Conservation (phyloP, 2,113 vertebrate genomes). For the Colaptes auratus region DNA sequence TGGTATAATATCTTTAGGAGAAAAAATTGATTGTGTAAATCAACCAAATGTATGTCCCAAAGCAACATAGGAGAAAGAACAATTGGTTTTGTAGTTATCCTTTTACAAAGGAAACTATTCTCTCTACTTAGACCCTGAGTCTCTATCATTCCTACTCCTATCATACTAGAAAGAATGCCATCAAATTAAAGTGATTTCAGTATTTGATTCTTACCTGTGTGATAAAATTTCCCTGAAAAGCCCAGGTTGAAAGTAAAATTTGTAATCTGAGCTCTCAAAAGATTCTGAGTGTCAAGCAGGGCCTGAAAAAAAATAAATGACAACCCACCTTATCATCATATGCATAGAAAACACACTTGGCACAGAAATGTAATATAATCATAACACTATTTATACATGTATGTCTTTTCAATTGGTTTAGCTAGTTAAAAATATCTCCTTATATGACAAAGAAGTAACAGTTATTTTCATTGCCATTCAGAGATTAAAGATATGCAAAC, state of each 20-base stretch:
- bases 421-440: background rate
- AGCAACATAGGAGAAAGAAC: background rate
- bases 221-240: constrained; percentile 88
- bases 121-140: background rate
- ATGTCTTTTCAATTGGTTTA: background rate
- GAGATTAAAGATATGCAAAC: background rate
- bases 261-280: constrained; percentile 81
- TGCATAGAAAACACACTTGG: background rate
- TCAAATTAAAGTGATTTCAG: background rate
- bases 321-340: background rate
- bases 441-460: background rate
- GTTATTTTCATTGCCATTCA: background rate
- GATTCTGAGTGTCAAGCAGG: constrained; percentile 84
- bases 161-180: background rate
- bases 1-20: background rate
- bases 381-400: background rate
- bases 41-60: background rate
- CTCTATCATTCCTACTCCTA: background rate
- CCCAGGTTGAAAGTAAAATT: constrained; percentile 89
- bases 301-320: constrained; percentile 76
- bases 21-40: background rate
- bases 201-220: constrained; percentile 79
- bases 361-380: background rate
- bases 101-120: background rate
- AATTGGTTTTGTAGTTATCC: background rate